Conservation (phyloP, 2,888 invertebrate species). For the Xestoiulus laeticollis region DNA sequence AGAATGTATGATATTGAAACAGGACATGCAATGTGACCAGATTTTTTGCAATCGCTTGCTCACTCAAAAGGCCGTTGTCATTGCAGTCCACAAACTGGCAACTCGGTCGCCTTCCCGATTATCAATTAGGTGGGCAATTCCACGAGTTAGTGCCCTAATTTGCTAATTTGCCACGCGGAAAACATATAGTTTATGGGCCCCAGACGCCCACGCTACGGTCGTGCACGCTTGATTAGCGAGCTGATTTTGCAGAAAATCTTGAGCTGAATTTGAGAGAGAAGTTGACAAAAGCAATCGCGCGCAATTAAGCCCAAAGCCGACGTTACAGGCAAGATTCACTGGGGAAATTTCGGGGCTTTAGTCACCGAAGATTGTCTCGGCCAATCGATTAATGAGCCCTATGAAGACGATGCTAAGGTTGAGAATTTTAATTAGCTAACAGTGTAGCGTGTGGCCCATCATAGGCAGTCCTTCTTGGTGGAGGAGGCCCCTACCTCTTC, state of each 20-base stretch:
- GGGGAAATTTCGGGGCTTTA: neutral
- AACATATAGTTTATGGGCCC: neutral
- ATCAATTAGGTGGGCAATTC: neutral
- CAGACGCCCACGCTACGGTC: no score
- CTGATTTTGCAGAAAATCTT: neutral
- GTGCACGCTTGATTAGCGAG: neutral
- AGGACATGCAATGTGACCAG: no score
- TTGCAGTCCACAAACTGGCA: neutral
- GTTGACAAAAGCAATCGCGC: neutral
- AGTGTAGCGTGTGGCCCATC: no score
- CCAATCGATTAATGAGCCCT: neutral
- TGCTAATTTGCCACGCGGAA: neutral
- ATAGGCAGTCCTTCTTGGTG: no score
- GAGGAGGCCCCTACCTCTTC: neutral
- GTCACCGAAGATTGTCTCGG: neutral
- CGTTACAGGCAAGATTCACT: neutral
- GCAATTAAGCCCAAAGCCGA: no score
- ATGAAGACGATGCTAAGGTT: neutral
- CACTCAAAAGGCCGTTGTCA: neutral
- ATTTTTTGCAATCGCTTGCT: no score
- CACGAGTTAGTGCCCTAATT: neutral
- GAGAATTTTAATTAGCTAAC: neutral
- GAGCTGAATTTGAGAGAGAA: neutral
- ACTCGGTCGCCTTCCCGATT: neutral
- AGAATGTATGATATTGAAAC: no score